Conservation (phyloP, 2,888 invertebrate species). For the Electrophaes corylata region DNA sequence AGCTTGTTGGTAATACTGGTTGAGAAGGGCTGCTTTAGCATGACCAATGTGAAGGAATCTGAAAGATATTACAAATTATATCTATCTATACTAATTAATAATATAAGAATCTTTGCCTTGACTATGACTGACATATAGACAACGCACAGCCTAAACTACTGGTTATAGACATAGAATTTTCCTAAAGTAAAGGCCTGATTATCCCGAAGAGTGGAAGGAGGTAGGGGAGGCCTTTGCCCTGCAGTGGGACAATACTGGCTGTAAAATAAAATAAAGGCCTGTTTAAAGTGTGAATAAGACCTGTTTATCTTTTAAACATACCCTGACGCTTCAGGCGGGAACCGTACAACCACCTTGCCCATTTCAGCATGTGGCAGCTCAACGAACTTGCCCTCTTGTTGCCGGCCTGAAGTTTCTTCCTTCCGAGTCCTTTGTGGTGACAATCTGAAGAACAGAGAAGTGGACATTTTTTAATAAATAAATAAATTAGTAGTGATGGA, state of each 20-base stretch:
- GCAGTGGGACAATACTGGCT: no score
- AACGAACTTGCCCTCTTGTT: constrained; percentile 98
- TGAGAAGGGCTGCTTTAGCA: constrained; percentile 98
- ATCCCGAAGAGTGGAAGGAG: no score
- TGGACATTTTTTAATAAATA: no score
- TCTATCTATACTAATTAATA: background rate
- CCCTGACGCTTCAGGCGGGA: constrained; percentile 99
- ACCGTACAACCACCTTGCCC: constrained; percentile 98
- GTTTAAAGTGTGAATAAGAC: no score
- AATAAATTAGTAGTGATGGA: no score
- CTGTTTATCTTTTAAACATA: constrained; percentile 70
- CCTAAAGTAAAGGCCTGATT: no score
- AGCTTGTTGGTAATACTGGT: constrained; percentile 97
- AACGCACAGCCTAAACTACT: no score
- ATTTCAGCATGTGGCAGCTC: constrained; percentile 98
- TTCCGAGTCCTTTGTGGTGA: constrained; percentile 58
- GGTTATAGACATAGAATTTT: no score
- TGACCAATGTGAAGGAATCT: constrained; percentile 98
- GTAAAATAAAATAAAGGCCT: no score
- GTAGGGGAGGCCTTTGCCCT: no score
- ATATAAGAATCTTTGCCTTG: no score
- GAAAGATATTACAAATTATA: constrained; percentile 26
- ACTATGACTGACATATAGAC: no score
- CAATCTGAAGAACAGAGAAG: constrained; percentile 53
- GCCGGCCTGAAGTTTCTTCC: constrained; percentile 76